Percentiles rank a stretch among this genome's conserved stretches.
Evolutionary conservation across 2,797 vertebrate genomes (phyloP).

Genomic region (Enteromius thamalakanensis): DNA sequence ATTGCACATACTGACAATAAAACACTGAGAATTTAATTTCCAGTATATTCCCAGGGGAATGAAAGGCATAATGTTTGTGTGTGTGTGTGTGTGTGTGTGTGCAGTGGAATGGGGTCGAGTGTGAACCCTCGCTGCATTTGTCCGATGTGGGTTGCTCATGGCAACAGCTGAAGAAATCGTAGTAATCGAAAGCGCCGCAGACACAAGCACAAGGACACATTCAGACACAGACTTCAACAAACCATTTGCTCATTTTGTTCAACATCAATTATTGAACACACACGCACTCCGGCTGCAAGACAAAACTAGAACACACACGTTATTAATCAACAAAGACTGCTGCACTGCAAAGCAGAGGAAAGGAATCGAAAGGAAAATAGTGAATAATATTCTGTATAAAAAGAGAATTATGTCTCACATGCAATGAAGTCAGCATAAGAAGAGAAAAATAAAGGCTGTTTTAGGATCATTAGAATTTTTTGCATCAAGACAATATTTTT

Average conservation of each 20-base stretch:
- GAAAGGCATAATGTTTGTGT: neutral
- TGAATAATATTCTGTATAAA: neutral
- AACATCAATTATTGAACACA: conserved; percentile 29
- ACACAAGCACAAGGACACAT: conserved; percentile 11
- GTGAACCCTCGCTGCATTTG: conserved; percentile 16
- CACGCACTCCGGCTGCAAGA: neutral
- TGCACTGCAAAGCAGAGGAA: neutral
- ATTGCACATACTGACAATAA: neutral
- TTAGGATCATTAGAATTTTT: neutral
- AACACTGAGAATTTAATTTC: neutral
- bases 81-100: neutral
- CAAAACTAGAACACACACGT: conserved; percentile 1
- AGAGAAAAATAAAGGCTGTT: neutral
- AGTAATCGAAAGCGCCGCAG: neutral
- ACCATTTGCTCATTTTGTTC: conserved; percentile 35
- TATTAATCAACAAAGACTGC: neutral
- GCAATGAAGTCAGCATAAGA: neutral
- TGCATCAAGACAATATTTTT: neutral
- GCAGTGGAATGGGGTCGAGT: conserved; percentile 10
- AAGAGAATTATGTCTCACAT: neutral
- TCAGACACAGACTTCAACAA: conserved; percentile 18
- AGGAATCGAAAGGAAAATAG: neutral
- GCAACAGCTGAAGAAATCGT: conserved; percentile 49
- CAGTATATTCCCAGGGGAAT: no score
- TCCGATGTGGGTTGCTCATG: conserved; percentile 45